phyloP scores from a whole-genome alignment of 2,888 invertebrate species.

The Hylaea fasciaria region DNA sequence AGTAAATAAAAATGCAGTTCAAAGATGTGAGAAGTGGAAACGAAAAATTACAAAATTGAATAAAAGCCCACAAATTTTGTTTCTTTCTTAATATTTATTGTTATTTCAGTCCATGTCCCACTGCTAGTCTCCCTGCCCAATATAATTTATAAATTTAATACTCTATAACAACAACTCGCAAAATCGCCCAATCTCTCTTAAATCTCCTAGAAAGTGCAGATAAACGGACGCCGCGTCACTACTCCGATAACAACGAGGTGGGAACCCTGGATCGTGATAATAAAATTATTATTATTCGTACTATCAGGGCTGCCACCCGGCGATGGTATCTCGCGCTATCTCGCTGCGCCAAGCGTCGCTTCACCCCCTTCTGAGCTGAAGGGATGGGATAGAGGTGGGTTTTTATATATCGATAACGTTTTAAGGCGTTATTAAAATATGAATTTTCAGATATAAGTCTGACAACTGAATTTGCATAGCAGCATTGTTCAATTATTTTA shows the following conservation, averaged over 20 bases:
- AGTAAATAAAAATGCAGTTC: too few relatives aligned
- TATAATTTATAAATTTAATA: neutral
- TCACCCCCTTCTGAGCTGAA: constrained; percentile 74
- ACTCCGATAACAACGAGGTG: constrained; percentile 51
- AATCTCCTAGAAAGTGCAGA: constrained; percentile 19
- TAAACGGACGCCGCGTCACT: constrained; percentile 24
- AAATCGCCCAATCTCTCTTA: constrained; percentile 6
- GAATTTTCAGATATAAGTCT: too few relatives aligned
- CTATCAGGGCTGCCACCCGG: constrained; percentile 81
- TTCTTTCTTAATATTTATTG: too few relatives aligned
- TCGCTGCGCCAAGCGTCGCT: constrained; percentile 81
- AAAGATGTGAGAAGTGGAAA: too few relatives aligned
- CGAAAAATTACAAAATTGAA: too few relatives aligned
- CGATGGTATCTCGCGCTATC: constrained; percentile 80
- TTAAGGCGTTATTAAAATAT: neutral
- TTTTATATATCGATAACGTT: constrained; percentile 38
- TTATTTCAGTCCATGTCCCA: too few relatives aligned
- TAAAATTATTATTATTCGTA: constrained; percentile 83
- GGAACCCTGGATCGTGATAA: constrained; percentile 77
- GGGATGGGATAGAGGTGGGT: constrained; percentile 53
- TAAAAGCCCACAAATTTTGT: too few relatives aligned
- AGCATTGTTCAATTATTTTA: too few relatives aligned
- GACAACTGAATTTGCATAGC: neutral
- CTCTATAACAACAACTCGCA: neutral
- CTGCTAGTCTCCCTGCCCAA: too few relatives aligned